Base-by-base conservation (phyloP, 2,113 vertebrate species). In the Sula dactylatra region DNA sequence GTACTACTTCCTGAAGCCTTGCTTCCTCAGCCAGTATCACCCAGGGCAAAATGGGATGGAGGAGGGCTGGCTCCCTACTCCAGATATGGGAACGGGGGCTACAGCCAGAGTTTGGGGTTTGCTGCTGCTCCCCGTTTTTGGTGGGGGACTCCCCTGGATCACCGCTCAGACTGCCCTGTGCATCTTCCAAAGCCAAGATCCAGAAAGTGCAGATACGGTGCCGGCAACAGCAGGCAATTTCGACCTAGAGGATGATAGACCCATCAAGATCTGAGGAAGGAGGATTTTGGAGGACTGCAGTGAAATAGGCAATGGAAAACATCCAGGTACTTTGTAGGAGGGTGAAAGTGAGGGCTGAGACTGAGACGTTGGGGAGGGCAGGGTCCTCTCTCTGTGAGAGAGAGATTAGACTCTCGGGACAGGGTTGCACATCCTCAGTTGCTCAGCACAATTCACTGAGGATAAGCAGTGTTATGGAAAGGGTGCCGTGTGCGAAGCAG, bases 401-500 rank as follows among this genome's bases (percentile, higher is more conserved):
- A 70, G 42, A 26, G 25, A 13, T 25, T 6, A 67, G 44, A 10
- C 52, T 66, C 62, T 74, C 5, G 15, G 84, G 61, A 31, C 0
- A 3, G 16, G 15, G 20, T n/a, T 85, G 78, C 69, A 47, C 55
- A 36, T 34, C 47, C 73, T 74, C 71, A 16, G 64, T 71, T 83
- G 76, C 86, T 77, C 36, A 10, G 44, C 22, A 7, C 8, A 22
- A 16, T 54, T 56, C 72, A 27, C 64, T 4, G 3, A 56, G 62
- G 64, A 55, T 25, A 59, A 88, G 61, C 61, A 11, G 59, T 12
- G 40, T 62, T 45, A 32, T 9, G 70, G 70, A 38, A 59, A 91
- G 45, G 67, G 52, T 44, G 47, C 25, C 13, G 26, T 0, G 0
- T 42, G 65, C 3, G 0, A 47, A 73, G 77, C 32, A 86, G 14